Evolutionary conservation across 2,888 invertebrate species (phyloP).

Genomic region (Vandiemenella viatica): DNA sequence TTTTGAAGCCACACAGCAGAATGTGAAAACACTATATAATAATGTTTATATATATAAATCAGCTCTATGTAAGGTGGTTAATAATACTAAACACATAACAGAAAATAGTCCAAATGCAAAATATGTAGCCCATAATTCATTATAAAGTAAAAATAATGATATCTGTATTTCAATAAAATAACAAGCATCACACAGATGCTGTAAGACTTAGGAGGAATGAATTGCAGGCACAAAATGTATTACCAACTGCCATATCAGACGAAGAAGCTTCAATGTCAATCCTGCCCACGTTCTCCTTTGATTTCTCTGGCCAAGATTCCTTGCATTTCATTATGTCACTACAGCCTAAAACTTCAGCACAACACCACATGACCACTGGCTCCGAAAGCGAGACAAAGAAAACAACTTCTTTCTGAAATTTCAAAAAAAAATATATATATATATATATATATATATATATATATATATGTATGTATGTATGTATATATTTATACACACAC

Average conservation of each 20-base stretch:
- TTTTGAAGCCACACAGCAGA: too few relatives aligned
- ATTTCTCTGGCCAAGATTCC: constrained; percentile 10
- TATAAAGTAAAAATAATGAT: neutral
- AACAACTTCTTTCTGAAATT: constrained; percentile 32
- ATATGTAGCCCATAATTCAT: too few relatives aligned
- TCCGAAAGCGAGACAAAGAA: constrained; percentile 30
- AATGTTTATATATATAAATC: too few relatives aligned
- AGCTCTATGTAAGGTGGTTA: too few relatives aligned
- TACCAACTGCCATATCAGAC: constrained; percentile 16
- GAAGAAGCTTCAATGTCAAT: constrained; percentile 12
- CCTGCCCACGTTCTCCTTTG: constrained; percentile 1
- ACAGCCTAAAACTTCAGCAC: neutral
- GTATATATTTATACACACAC: too few relatives aligned
- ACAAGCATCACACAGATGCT: neutral
- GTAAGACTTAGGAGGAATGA: too few relatives aligned
- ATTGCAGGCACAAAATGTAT: too few relatives aligned
- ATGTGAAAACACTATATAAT: too few relatives aligned
- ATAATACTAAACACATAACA: too few relatives aligned
- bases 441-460: neutral
- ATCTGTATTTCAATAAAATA: neutral
- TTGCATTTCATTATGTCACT: constrained; percentile 4
- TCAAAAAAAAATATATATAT: constrained; percentile 5
- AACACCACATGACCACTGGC: constrained; percentile 9
- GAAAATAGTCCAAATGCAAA: too few relatives aligned
- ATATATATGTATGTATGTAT: too few relatives aligned